These are phyloP conservation scores for Hemibates koningsi DNA, from an alignment of 2,113 vertebrate genomes.

Conservation along the genomic window DNA sequence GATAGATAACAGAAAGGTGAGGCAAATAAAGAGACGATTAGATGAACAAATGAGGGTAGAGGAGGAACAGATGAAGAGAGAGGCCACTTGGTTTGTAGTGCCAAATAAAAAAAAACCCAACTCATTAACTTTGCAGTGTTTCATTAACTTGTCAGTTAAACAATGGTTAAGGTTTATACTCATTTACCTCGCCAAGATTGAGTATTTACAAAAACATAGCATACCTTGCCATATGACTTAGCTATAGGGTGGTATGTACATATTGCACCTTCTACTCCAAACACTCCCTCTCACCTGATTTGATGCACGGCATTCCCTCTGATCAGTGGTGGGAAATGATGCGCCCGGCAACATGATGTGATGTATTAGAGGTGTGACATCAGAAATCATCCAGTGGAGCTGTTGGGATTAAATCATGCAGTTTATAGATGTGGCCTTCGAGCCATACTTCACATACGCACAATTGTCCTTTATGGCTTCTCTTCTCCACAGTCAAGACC, in stretches of 20 bases:
- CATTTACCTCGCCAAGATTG: neutral
- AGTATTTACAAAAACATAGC: neutral
- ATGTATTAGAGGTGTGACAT: neutral
- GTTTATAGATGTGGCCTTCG: conserved; percentile 15
- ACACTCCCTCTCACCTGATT: neutral
- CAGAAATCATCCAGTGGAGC: neutral
- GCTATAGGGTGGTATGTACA: neutral
- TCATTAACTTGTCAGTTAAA: conserved; percentile 20
- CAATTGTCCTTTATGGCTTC: neutral
- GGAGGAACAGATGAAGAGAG: neutral
- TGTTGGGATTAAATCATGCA: conserved; percentile 7
- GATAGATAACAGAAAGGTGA: neutral
- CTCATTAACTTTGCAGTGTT: neutral
- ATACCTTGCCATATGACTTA: neutral
- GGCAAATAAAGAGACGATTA: neutral
- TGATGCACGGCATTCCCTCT: neutral
- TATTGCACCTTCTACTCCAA: neutral
- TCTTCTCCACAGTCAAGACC: neutral
- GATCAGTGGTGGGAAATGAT: conserved; percentile 23
- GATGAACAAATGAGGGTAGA: neutral
- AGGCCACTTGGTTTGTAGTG: neutral
- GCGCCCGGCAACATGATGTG: neutral
- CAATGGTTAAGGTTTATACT: neutral
- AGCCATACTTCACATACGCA: neutral
- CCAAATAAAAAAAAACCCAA: neutral